phyloP scores from a whole-genome alignment of 2,888 invertebrate species.

The Dryobota labecula region DNA sequence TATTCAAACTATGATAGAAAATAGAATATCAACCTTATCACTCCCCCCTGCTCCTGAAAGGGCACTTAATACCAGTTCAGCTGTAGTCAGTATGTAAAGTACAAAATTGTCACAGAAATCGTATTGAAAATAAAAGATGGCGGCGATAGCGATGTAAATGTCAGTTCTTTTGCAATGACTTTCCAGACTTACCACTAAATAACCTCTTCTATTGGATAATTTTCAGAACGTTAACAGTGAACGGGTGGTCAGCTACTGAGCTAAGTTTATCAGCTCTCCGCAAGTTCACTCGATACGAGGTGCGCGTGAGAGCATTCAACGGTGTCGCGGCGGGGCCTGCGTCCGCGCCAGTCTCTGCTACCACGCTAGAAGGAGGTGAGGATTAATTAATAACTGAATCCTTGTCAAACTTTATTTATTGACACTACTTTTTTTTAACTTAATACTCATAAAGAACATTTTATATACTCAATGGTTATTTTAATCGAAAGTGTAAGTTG shows the following conservation, averaged over 20 bases:
- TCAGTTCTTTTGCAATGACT: neutral
- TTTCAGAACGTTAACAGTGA: slow-evolving; percentile 90
- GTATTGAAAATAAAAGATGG: neutral
- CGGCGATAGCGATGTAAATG: neutral
- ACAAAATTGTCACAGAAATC: neutral
- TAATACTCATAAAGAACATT: neutral
- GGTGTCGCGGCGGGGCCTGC: slow-evolving; percentile 94
- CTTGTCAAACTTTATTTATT: neutral
- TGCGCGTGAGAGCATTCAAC: slow-evolving; percentile 95
- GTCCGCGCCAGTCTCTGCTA: slow-evolving; percentile 92
- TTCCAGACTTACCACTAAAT: neutral
- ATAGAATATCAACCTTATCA: neutral
- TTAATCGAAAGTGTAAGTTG: neutral
- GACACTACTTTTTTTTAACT: neutral
- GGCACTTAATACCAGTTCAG: neutral
- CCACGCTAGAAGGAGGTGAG: slow-evolving; percentile 93
- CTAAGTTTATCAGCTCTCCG: slow-evolving; percentile 92
- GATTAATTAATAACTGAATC: neutral
- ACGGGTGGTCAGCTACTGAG: slow-evolving; percentile 93
- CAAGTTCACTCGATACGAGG: slow-evolving; percentile 95
- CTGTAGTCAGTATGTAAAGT: neutral
- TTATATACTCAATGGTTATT: neutral
- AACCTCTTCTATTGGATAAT: slow-evolving; percentile 60
- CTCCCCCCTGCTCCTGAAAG: neutral
- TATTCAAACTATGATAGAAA: neutral